A percentile compares a stretch with the other conserved stretches of the same genome.
phyloP scores from a whole-genome alignment of 2,888 invertebrate species.

The Nemapogon koenigi region DNA sequence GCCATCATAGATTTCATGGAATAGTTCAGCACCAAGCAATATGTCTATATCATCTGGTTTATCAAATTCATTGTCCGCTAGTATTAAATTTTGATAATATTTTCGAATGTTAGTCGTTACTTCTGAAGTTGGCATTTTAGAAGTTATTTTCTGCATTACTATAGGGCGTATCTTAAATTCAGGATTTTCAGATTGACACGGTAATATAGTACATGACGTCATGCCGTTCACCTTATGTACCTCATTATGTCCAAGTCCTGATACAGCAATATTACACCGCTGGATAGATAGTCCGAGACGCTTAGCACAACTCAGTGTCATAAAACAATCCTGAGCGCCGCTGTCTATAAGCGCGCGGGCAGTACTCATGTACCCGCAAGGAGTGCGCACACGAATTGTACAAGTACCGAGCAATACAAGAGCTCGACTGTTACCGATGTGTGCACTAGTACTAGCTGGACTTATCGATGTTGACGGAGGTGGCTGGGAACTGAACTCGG shows the following conservation, averaged over 20 bases:
- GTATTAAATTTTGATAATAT: neutral
- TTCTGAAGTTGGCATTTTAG: neutral
- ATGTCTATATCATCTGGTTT: neutral
- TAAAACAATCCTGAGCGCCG: constrained; percentile 10
- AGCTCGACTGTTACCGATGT: neutral
- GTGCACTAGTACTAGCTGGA: neutral
- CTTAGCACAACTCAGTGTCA: constrained; percentile 8
- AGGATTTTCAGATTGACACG: constrained; percentile 3
- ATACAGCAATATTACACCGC: constrained; percentile 3
- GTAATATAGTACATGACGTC: too few relatives aligned
- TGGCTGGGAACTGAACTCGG: too few relatives aligned
- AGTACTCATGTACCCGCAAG: neutral
- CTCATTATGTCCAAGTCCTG: too few relatives aligned
- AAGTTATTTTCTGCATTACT: constrained; percentile 1
- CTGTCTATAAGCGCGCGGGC: constrained; percentile 10
- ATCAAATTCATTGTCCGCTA: constrained; percentile 2
- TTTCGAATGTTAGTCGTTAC: neutral
- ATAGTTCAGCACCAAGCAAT: constrained; percentile 1
- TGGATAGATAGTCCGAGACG: constrained; percentile 9
- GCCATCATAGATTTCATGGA: neutral
- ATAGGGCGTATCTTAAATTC: neutral
- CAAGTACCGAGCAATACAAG: constrained; percentile 8
- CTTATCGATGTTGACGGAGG: neutral
- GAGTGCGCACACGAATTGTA: neutral
- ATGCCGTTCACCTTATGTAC: too few relatives aligned